Evolutionary conservation across 1,140 invertebrate species (phyloP), one percentile per base, ranked within the genome.

Genomic region (Helicoverpa armigera): DNA sequence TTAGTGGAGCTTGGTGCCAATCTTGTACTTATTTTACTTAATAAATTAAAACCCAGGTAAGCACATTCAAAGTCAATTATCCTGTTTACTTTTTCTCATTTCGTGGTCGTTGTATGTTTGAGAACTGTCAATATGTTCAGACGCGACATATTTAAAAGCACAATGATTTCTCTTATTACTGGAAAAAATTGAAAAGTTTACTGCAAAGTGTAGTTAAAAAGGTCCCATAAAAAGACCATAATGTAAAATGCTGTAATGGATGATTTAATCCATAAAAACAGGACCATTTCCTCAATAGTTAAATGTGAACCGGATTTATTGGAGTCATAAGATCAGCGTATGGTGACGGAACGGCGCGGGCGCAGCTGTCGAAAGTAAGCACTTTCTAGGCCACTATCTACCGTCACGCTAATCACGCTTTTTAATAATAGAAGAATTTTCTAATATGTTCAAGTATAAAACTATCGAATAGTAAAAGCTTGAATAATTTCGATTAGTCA

Each of bases 341-440:
- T 80, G 69, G 82, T 78, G 78, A 80, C 75, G 63, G 82, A 63
- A 60, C 77, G 63, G 79, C 86, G 88, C 87, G 82, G 82, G 82
- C 87, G 84, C 74, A 54, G 78, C 82, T 77, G 86, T 88, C 88
- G 91, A 94, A 94, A 93, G 91, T 94, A 87, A 87, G 50, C 80
- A 88, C 89, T 94, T 92, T 94, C 91, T 93, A 92, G 91, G 89
- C 88, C 92, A 88, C 86, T 92, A 86, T 91, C 84, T 85, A 86
- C 85, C 80, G 85, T 89, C 88, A 92, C 88, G 87, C 87, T 90
- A 89, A 90, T 91, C 88, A 90, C 89, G 88, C 86, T 90, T 86
- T 90, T 88, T 89, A 90, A 88, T 88, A 90, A 88, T 78, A 82
- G 82, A 85, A 75, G 80, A 83, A 82, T 89, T 90, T 90, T 91